Evolutionary conservation across 1,140 invertebrate genomes (phyloP), one percentile per base, ranked within the genome.

Genomic region (Drusus annulatus): DNA sequence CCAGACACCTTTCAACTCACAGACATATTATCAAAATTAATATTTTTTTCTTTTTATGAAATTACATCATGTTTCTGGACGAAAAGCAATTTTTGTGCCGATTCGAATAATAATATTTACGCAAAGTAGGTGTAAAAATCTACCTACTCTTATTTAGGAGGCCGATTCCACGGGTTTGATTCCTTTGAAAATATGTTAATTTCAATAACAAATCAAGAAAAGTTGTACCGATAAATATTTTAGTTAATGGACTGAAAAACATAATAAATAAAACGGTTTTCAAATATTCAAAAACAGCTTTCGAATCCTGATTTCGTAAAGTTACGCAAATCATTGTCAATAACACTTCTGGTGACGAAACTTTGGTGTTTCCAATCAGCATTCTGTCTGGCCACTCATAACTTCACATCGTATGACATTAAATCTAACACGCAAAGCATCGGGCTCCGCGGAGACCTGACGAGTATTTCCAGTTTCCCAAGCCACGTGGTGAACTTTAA

Each of bases 311-410:
- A 36, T 45, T 69, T 50, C 19, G 45, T 51, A 19, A 45, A 19
- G 7, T 45, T 31, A 21, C 36, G 60, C 21, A 1, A 69, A 51
- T 63, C 36, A 13, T 63, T 45, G 65, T 45, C 65, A 69, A 69
- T 69, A 69, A 69, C 65, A 69, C 28, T 8, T 51, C 51, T 19
- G 28, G 6, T 69, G 65, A 69, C 19, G 65, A 69, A 69, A 69
- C 45, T n/a, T 45, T 19, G 65, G 17, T 50, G 50, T 69, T 63
- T 69, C 28, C n/a, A 50, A 69, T 69, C 65, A 45, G 8, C 36
- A 19, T 69, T 68, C 60, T 25, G 23, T 23, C 23, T 28, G 60
- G 23, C 13, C 10, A 23, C 60, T 63, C 60, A 63, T 63, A 63
- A 63, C 23, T 63, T 15, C 6, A 28, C 6, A 0, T 19, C 4